These are phyloP conservation scores for Tetropium fuscum DNA, from an alignment of 2,888 invertebrate species.

Conservation along the genomic window DNA sequence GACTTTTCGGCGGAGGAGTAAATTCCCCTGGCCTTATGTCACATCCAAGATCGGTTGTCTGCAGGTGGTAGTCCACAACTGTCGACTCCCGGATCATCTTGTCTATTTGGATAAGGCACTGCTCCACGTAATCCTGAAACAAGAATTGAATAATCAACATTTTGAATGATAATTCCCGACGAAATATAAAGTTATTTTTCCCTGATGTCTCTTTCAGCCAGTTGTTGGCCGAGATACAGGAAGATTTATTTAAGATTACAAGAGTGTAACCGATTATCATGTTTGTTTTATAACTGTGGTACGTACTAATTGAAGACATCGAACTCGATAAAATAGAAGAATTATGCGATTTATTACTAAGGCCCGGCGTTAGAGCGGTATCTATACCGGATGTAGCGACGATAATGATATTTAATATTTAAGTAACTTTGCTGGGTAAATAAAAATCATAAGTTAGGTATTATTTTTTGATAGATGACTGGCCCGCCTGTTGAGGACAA, in stretches of 20 bases:
- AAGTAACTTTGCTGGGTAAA: background rate
- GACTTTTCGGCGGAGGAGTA: constrained; percentile 65
- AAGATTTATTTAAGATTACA: no score
- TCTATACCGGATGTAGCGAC: constrained; percentile 30
- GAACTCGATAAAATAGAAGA: background rate
- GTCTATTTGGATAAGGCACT: constrained; percentile 85
- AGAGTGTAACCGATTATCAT: background rate
- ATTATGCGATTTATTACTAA: background rate
- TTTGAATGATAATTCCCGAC: no score
- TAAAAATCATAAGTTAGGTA: background rate
- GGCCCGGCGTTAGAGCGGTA: constrained; percentile 1
- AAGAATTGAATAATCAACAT: no score
- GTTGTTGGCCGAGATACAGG: no score
- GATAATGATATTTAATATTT: constrained; percentile 7
- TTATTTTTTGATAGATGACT: background rate
- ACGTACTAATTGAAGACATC: background rate
- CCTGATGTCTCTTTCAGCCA: no score
- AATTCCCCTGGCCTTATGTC: constrained; percentile 55
- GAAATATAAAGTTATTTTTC: no score
- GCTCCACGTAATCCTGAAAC: constrained; percentile 82
- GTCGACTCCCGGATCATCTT: constrained; percentile 74
- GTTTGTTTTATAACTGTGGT: background rate
- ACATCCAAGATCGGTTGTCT: constrained; percentile 39
- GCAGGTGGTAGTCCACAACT: constrained; percentile 36
- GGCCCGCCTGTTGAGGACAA: background rate